Evolutionary conservation across 2,797 vertebrate species (phyloP).

Genomic region (Aphelocoma californica): DNA sequence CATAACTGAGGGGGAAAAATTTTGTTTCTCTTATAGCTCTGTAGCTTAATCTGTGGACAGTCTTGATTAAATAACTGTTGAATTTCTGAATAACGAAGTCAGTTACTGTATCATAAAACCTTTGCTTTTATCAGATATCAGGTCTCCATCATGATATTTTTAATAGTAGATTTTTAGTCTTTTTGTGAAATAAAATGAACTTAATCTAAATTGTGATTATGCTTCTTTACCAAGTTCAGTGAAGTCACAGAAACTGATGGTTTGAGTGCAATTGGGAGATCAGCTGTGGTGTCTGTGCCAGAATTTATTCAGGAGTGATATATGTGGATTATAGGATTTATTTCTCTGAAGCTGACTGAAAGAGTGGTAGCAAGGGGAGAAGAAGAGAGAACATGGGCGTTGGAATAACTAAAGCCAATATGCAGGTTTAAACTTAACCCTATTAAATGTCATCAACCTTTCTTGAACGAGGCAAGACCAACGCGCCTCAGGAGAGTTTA

Average conservation of each 20-base stretch:
- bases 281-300: neutral
- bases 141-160: neutral
- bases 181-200: neutral
- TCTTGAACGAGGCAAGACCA: neutral
- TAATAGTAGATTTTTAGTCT: neutral
- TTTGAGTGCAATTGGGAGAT: neutral
- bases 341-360: neutral
- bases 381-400: neutral
- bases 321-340: neutral
- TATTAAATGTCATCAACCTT: neutral
- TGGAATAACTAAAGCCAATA: neutral
- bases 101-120: neutral
- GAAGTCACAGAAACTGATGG: neutral
- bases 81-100: neutral
- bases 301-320: neutral
- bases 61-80: neutral
- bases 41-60: neutral
- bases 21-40: neutral
- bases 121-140: neutral
- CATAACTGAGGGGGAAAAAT: rapidly evolving
- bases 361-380: neutral
- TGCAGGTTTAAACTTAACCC: neutral
- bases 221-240: neutral
- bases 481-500: neutral
- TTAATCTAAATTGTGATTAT: neutral